These are phyloP conservation scores for Hoplodrina ambigua DNA, from an alignment of 2,888 invertebrate species.

Conservation along the genomic window DNA sequence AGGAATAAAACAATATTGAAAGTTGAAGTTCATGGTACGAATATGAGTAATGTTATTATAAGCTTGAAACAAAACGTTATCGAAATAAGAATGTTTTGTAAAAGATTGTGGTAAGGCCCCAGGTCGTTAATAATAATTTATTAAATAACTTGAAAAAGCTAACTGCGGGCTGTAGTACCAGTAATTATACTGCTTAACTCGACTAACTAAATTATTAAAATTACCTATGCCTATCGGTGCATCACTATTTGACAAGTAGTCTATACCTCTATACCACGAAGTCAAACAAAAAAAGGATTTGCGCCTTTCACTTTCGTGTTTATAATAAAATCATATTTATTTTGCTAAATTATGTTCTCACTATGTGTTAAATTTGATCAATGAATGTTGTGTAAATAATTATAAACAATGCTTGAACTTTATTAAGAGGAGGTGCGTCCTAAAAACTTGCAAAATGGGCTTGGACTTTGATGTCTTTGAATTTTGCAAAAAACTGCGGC, in stretches of 20 bases:
- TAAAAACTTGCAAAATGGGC: slow-evolving; percentile 90
- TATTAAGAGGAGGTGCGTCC: slow-evolving; percentile 27
- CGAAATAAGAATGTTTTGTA: too few relatives aligned
- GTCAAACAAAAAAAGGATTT: slow-evolving; percentile 53
- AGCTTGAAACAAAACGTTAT: too few relatives aligned
- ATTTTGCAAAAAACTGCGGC: slow-evolving; percentile 95
- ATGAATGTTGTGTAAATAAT: slow-evolving; percentile 4
- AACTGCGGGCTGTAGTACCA: too few relatives aligned
- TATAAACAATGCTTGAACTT: slow-evolving; percentile 39
- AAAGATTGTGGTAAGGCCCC: too few relatives aligned
- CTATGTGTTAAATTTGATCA: slow-evolving; percentile 20
- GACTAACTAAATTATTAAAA: slow-evolving; percentile 2
- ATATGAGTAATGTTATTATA: too few relatives aligned
- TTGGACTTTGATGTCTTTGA: slow-evolving; percentile 96
- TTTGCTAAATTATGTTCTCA: slow-evolving; percentile 23
- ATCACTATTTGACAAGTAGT: slow-evolving; percentile 32
- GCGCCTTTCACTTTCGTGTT: slow-evolving; percentile 66
- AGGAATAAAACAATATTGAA: too few relatives aligned
- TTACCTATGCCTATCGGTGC: not conserved
- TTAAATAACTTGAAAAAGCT: too few relatives aligned
- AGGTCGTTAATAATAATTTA: too few relatives aligned
- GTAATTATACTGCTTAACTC: not conserved
- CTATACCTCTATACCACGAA: slow-evolving; percentile 31
- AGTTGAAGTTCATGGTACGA: too few relatives aligned
- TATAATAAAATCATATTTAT: slow-evolving; percentile 43